Percentiles rank a stretch among this genome's conserved stretches.
These are phyloP conservation scores for Notarius lentiginosus DNA, from an alignment of 2,113 vertebrate species.

Conservation along the genomic window DNA sequence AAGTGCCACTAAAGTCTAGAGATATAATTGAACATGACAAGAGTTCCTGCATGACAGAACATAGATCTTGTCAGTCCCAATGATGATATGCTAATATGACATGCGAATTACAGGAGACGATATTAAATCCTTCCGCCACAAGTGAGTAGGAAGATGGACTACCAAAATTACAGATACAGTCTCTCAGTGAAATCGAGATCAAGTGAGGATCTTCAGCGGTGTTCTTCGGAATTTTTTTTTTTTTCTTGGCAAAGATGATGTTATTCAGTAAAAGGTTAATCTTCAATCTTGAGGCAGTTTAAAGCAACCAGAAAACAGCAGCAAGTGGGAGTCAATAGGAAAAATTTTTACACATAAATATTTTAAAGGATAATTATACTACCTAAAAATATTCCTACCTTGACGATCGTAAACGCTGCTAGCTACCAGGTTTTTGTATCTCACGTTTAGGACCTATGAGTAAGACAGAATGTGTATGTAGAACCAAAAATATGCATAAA, in stretches of 20 bases:
- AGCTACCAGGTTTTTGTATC: not conserved
- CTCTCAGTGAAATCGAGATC: not conserved
- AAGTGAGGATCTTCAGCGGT: not conserved
- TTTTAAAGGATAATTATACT: not conserved
- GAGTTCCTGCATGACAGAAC: constrained; percentile 8
- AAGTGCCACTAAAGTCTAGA: constrained; percentile 7
- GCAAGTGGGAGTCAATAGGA: not conserved
- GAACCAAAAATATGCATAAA: not conserved
- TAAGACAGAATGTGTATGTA: not conserved
- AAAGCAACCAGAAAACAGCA: not conserved
- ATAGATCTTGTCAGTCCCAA: not conserved
- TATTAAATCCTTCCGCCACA: constrained; percentile 7
- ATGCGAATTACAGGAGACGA: constrained; percentile 6
- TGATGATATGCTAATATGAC: constrained; percentile 22
- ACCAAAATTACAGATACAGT: not conserved
- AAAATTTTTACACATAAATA: not conserved
- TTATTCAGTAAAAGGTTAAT: not conserved
- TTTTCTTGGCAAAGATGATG: not conserved
- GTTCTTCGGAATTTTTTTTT: not conserved
- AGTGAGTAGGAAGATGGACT: not conserved
- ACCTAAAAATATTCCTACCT: not conserved
- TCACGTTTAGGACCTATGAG: not conserved
- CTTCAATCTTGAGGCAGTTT: not conserved
- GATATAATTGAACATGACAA: constrained; percentile 4
- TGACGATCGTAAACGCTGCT: not conserved